phyloP scores from a whole-genome alignment of 2,113 vertebrate species.

The Pleuronectes platessa region DNA sequence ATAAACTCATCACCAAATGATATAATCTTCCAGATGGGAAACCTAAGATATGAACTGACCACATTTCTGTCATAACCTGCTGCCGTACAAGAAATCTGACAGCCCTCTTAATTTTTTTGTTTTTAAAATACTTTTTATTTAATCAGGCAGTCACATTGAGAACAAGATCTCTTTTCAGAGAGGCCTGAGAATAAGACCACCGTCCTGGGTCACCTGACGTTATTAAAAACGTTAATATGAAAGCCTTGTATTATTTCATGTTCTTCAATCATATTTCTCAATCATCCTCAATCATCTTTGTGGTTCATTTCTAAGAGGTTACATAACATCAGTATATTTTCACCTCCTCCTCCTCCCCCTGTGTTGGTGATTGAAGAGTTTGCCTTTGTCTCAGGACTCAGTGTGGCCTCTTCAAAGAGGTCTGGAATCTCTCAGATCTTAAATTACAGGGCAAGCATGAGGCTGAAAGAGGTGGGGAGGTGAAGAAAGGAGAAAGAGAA shows the following conservation, averaged over 20 bases:
- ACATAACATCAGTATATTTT: slow-evolving; percentile 4
- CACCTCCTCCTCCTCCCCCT: not conserved
- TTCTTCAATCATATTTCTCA: not conserved
- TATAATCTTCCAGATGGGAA: not conserved
- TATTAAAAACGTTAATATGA: not conserved
- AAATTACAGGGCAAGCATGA: slow-evolving; percentile 22
- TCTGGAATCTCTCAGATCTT: slow-evolving; percentile 45
- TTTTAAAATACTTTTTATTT: too few relatives aligned
- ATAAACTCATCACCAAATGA: not conserved
- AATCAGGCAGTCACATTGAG: too few relatives aligned
- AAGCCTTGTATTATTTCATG: not conserved
- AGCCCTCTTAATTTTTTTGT: too few relatives aligned
- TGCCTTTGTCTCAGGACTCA: slow-evolving; percentile 13
- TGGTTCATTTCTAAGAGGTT: not conserved
- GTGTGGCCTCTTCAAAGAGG: slow-evolving; percentile 15
- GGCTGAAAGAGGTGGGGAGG: slow-evolving; percentile 5
- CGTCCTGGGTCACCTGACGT: not conserved
- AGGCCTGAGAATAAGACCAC: too few relatives aligned
- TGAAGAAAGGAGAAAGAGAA: slow-evolving; percentile 3
- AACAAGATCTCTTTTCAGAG: too few relatives aligned
- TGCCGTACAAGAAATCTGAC: not conserved
- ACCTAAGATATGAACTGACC: not conserved
- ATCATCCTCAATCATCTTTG: not conserved
- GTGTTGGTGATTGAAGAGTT: slow-evolving; percentile 18
- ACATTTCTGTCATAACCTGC: not conserved